Base-by-base conservation (phyloP, 35 echinoderm and acorn worm genomes). In the Heliocidaris tuberculata region DNA sequence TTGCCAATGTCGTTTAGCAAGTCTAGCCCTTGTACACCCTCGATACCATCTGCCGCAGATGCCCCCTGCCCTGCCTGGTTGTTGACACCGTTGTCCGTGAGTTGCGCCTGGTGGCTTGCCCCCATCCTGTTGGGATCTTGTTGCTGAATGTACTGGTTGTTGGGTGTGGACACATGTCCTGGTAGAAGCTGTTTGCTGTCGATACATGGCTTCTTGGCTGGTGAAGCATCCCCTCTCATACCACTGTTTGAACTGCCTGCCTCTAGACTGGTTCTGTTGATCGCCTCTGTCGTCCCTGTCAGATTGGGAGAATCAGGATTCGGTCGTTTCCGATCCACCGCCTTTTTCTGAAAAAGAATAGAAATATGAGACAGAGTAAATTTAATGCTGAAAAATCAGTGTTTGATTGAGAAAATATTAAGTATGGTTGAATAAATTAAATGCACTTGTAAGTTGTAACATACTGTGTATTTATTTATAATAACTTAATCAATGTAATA, bases 311-410 rank as follows among this genome's bases (percentile, higher is more conserved):
- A 92, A 48, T 95, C 94, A 2, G 94, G 90, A 27, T 95, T 88
- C 15, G 94, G 94, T 71, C 94, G 86, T 71, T 95, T 95, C 30
- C 94, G 86, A 59, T 95, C 94, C 9, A 71, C 16, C 31, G 59
- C 86, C 88, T 95, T 95, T 88, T 95, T 90, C 94, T 95, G 94
- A 42, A 92, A 61, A 17, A 92, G 59, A 31, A 92, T 60, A 13
- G 85, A 95, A 32, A 95, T 27, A 78, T 27, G 27, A 89, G 47
- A 35, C 35, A 89, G 9, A 89, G 31, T 89, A 89, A 89, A 30
- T 35, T 2, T 7, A 88, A 13, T 88, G 47, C 16, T 12, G 1
- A 13, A 13, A 89, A 32, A 88, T 88, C 13, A 4, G 15, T 27
- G 16, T 4, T 42, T 2, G 31, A 35, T 88, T 35, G 19, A 35